Evolutionary conservation across 2,113 vertebrate species (phyloP).

Genomic region (Calyptomena viridis): DNA sequence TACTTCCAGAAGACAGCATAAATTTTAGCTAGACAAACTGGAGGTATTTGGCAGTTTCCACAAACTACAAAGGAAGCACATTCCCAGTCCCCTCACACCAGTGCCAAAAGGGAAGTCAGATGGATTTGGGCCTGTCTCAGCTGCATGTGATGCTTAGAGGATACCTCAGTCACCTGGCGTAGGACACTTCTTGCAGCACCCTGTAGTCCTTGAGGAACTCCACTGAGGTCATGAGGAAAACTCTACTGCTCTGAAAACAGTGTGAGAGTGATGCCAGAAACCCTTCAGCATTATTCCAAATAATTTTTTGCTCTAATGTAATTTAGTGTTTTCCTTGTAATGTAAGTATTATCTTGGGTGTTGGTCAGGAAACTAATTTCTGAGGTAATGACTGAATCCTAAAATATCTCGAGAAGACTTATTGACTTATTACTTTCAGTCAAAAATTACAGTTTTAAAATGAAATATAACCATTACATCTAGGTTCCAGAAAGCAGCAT

Average conservation of each 20-base stretch:
- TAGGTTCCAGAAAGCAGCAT: neutral
- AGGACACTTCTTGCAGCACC: neutral
- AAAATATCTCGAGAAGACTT: neutral
- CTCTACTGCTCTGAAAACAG: neutral
- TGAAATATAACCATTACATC: neutral
- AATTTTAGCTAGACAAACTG: neutral
- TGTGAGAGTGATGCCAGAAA: neutral
- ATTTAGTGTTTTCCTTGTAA: neutral
- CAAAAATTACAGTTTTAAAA: neutral
- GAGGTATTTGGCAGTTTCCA: neutral
- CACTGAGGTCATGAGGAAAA: neutral
- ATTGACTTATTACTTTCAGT: neutral
- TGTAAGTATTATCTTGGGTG: neutral
- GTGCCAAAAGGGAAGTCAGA: neutral
- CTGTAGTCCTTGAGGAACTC: neutral
- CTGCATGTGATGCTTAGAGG: neutral
- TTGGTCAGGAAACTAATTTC: neutral
- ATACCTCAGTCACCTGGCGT: neutral
- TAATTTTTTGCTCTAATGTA: neutral
- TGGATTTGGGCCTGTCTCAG: neutral
- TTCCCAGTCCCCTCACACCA: neutral
- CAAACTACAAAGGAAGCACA: neutral
- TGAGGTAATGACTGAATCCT: constrained; percentile 1
- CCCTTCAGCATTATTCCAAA: neutral
- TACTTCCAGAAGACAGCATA: neutral